Percentiles rank a stretch among this genome's conserved stretches.
These are phyloP conservation scores for Rana temporaria DNA, from an alignment of 2,113 vertebrate species.

Conservation along the genomic window DNA sequence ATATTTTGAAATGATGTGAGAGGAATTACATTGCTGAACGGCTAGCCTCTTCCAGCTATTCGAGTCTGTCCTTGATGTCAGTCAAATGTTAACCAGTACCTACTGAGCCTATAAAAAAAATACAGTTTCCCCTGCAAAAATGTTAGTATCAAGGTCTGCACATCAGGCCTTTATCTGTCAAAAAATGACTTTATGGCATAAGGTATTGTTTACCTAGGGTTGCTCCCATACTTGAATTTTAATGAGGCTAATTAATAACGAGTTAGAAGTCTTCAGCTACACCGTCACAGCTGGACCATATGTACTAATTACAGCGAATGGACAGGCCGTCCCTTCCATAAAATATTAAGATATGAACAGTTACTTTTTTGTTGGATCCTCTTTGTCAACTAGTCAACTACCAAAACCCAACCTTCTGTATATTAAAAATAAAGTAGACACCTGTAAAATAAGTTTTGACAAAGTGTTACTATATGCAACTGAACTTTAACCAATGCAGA, in stretches of 20 bases:
- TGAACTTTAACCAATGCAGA: too few relatives aligned
- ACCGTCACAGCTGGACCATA: constrained; percentile 87
- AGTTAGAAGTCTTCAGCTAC: constrained; percentile 79
- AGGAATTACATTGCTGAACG: constrained; percentile 71
- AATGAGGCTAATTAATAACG: constrained; percentile 88
- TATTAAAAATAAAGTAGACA: background rate
- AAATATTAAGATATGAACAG: constrained; percentile 49
- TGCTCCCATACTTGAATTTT: constrained; percentile 82
- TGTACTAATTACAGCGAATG: constrained; percentile 80
- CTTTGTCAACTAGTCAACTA: background rate
- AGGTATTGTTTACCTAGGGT: constrained; percentile 83
- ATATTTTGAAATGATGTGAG: constrained; percentile 78
- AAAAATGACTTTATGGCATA: constrained; percentile 83
- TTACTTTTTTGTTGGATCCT: background rate
- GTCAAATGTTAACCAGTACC: constrained; percentile 80
- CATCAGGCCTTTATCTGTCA: constrained; percentile 76
- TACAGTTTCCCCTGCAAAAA: constrained; percentile 63
- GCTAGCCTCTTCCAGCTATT: constrained; percentile 73
- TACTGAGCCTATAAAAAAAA: constrained; percentile 67
- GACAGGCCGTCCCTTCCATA: constrained; percentile 35
- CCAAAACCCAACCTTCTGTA: background rate
- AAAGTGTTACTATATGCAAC: background rate
- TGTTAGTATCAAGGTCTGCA: constrained; percentile 76
- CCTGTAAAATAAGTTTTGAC: background rate
- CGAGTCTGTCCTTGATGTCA: constrained; percentile 84